Evolutionary conservation across 2,113 vertebrate species (phyloP), one percentile per base, ranked within the genome.

Genomic region (Canis aureus): DNA sequence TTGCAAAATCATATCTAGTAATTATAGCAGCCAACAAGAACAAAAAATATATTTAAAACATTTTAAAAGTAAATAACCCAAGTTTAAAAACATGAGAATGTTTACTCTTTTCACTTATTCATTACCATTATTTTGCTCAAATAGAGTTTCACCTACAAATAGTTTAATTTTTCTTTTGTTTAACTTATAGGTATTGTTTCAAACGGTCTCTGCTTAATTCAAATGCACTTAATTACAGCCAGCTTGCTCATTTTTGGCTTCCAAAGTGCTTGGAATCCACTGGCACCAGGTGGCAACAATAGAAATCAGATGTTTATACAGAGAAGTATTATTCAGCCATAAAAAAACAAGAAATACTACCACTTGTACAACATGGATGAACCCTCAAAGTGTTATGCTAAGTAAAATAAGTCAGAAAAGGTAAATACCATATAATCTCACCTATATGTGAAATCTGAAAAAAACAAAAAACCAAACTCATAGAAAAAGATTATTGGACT

Each of bases 21-120:
- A 79, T 62, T 78, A 89, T 27, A 76, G 51, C 8, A 92, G 7
- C 8, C 35, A 6, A 79, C 23, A 66, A 73, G 2, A 66, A 43
- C 2, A 89, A 79, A 8, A 60, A 87, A 60, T 76, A 17, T 13
- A 76, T 64, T 73, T 69, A 81, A 79, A 87, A 87, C 67, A 62
- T 73, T 95, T 97, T 43, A 16, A 62, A 88, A 94, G 12, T 49
- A 90, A 90, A 35, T 57, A 12, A 64, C 16, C 1, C 27, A 92
- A 29, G 2, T 89, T 95, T 64, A 55, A 89, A 96, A 57, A 62
- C 0, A 74, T 29, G 55, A 38, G 17, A 90, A 84, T 69, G 81
- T 85, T 53, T 80, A 35, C 38, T 84, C 1, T 92, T 93, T 64
- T 95, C 13, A 67, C 38, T 64, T 71, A 67, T 88, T 83, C 95